These are phyloP conservation scores for Abrostola triplasia DNA, from an alignment of 2,888 invertebrate species.

Conservation along the genomic window DNA sequence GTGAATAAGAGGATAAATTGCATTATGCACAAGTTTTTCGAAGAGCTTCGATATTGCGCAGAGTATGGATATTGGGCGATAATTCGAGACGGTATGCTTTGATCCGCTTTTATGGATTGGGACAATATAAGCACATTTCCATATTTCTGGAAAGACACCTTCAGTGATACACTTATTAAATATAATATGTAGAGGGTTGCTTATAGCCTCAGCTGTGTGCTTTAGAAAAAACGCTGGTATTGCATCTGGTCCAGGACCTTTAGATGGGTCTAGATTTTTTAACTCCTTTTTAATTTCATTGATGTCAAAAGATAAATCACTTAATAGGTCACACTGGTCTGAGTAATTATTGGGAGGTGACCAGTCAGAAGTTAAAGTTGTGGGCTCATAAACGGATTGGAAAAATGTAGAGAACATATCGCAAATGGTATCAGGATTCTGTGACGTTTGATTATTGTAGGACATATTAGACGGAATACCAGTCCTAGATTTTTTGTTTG, in stretches of 20 bases:
- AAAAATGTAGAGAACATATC: constrained; percentile 2
- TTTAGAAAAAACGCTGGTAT: neutral
- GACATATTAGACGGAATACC: constrained; percentile 7
- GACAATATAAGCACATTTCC: constrained; percentile 5
- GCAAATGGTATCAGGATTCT: neutral
- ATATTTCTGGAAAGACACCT: neutral
- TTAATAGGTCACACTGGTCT: neutral
- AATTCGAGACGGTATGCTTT: neutral
- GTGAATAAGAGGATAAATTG: constrained; percentile 30
- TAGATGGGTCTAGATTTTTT: neutral
- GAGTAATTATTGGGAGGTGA: neutral
- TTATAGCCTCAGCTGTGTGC: neutral
- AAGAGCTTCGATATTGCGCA: constrained; percentile 37
- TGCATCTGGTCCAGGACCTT: constrained; percentile 7
- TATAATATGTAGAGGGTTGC: neutral
- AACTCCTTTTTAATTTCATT: neutral
- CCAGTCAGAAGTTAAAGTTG: constrained; percentile 1
- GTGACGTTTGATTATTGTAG: neutral
- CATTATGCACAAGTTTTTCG: constrained; percentile 35
- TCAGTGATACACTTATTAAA: constrained; percentile 2
- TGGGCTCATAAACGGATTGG: constrained; percentile 1
- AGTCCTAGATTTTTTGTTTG: neutral
- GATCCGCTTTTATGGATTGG: constrained; percentile 8
- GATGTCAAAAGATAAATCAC: neutral
- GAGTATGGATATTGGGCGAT: constrained; percentile 29